A percentile compares a stretch with the other conserved stretches of the same genome.
These are phyloP conservation scores for Odocoileus virginianus DNA, from an alignment of 2,113 vertebrate genomes.

Conservation along the genomic window DNA sequence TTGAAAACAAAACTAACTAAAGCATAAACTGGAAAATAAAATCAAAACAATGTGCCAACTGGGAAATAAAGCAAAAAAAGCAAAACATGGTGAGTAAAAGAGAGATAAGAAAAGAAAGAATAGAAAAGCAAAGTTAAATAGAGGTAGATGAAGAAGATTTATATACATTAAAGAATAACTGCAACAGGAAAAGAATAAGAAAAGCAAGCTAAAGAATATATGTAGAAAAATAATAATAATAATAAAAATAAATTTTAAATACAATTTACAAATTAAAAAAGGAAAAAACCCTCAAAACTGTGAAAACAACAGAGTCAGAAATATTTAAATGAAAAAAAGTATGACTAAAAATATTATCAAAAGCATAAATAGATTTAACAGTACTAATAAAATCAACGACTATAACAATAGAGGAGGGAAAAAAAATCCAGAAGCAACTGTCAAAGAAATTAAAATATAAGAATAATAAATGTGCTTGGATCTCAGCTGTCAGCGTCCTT, in stretches of 20 bases:
- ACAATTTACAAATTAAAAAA: neutral
- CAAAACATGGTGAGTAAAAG: neutral
- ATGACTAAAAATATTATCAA: neutral
- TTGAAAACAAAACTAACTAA: neutral
- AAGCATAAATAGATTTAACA: neutral
- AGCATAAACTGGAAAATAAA: neutral
- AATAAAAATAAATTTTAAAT: neutral
- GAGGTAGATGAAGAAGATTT: no score
- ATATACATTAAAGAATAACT: no score
- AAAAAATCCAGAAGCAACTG: no score
- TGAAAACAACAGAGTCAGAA: no score
- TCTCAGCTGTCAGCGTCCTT: no score
- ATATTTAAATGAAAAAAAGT: no score
- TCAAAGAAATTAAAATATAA: no score
- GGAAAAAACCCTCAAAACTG: no score
- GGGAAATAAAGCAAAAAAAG: neutral
- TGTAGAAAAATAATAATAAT: neutral
- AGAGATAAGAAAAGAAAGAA: neutral
- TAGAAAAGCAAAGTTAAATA: neutral
- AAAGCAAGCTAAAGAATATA: neutral
- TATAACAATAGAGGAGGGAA: no score
- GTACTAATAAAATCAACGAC: neutral
- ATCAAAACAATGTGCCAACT: neutral
- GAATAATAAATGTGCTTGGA: no score
- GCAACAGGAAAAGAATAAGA: no score